Evolutionary conservation across 2,113 vertebrate genomes (phyloP).

Genomic region (Colaptes auratus): DNA sequence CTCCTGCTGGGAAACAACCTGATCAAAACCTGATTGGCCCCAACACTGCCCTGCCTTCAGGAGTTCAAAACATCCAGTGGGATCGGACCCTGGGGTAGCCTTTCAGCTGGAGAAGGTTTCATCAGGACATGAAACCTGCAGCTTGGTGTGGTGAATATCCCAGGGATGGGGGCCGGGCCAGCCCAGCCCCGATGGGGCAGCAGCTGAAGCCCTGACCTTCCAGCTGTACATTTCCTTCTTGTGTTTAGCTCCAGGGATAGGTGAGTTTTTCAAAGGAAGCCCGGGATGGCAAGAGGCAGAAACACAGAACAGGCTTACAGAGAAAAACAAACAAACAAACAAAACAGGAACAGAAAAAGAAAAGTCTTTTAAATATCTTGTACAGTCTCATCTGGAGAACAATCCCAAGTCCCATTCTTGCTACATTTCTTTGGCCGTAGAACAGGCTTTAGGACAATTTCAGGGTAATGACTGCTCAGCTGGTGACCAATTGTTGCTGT

Average conservation of each 20-base stretch:
- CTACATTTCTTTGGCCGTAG: not conserved
- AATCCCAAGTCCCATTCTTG: not conserved
- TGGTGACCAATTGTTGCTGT: not conserved
- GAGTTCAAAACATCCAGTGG: not conserved
- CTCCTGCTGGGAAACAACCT: not conserved
- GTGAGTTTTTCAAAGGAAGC: not conserved
- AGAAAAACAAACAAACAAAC: not conserved
- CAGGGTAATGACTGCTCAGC: not conserved
- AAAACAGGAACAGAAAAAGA: not conserved
- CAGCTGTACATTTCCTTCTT: not conserved
- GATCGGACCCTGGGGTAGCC: not conserved
- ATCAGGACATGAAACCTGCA: not conserved
- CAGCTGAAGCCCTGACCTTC: not conserved
- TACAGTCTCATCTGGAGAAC: constrained; percentile 20
- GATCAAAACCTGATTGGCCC: not conserved
- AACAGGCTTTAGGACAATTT: not conserved
- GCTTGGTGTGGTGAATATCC: not conserved
- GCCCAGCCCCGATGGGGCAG: not conserved
- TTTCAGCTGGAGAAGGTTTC: not conserved
- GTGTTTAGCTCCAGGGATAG: not conserved
- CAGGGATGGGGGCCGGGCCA: not conserved
- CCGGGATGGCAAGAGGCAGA: constrained; percentile 3
- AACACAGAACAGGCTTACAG: not conserved
- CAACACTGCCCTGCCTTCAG: not conserved
- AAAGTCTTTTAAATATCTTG: constrained; percentile 20